These are phyloP conservation scores for Cisticola juncidis DNA, from an alignment of 2,113 vertebrate species.

Conservation along the genomic window DNA sequence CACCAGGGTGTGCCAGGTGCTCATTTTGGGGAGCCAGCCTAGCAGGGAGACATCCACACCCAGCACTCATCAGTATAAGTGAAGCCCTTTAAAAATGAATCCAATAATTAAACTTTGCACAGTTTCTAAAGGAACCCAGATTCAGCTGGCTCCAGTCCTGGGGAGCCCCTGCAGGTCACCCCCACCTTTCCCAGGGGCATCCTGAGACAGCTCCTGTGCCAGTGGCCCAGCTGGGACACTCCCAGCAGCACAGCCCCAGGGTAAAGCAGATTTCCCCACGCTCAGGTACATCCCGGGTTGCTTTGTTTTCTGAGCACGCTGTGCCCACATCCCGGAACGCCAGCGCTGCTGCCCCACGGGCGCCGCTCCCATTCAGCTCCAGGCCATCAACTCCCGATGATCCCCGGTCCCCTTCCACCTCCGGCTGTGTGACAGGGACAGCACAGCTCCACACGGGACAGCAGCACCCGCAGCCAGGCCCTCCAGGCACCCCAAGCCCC, in stretches of 20 bases:
- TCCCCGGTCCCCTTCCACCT: not conserved
- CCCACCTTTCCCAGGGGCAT: fast-evolving
- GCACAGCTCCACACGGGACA: not conserved
- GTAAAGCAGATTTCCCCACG: fast-evolving
- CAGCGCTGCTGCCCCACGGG: fast-evolving
- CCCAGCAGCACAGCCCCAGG: fast-evolving
- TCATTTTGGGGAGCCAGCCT: not conserved
- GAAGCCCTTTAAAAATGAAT: not conserved
- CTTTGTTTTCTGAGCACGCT: not conserved
- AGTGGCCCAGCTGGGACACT: fast-evolving
- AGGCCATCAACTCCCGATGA: fast-evolving
- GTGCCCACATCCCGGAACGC: not conserved
- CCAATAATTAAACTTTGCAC: not conserved
- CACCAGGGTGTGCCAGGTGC: fast-evolving
- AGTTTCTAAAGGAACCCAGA: not conserved
- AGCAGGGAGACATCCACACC: not conserved
- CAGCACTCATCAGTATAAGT: not conserved
- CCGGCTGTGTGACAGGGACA: not conserved
- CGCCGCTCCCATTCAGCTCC: fast-evolving
- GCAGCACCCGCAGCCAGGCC: not conserved
- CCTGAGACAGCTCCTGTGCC: not conserved
- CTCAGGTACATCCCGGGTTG: fast-evolving
- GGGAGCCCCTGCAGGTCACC: not conserved
- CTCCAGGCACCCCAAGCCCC: fast-evolving
- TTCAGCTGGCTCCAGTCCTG: fast-evolving